Base-by-base conservation (phyloP, 1,140 invertebrate species). In the Acyrthosiphon pisum region DNA sequence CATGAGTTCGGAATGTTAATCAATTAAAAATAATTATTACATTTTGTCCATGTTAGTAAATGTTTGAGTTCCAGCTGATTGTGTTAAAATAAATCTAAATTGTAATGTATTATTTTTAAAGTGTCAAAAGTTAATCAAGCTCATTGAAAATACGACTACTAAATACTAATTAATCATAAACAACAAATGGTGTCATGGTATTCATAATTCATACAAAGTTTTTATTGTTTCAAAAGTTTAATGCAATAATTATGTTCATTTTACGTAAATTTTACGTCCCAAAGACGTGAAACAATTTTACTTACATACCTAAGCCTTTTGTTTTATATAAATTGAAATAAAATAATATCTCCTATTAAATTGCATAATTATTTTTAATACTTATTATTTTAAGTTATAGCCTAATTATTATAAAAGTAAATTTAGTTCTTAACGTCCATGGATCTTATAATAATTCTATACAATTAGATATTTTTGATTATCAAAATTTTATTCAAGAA, bases 141-240 rank as follows among this genome's bases (percentile, higher is more conserved):
- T 14, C 14, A 18, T n/a, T 76, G 60, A n/a, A 76, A 76, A 76
- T 76, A 76, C 11, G 6, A n/a, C n/a, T 35, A 35, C 14, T 76
- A 76, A n/a, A 14, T 35, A 35, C 14, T 76, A 76, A 76, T 76
- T 76, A n/a, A n/a, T 76, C 60, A 76, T 76, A n/a, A 76, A 76
- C 60, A 35, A n/a, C 60, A 76, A n/a, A 76, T 76, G 14, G 3
- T n/a, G 14, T 76, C 14, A 14, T 76, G 60, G 30, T 76, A 76
- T 76, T 76, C 14, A 76, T n/a, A n/a, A 18, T 76, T 76, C 60
- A n/a, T n/a, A 76, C 60, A 76, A 76, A n/a, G 60, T 76, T 76
- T 76, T 76, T 76, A 76, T 76, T 76, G n/a, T 76, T 76, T 76
- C 60, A n/a, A 76, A 76, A 76, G 60, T 76, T 76, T 14, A 35